Conservation (phyloP, 2,113 vertebrate species). For the Tricholaema leucomelas region DNA sequence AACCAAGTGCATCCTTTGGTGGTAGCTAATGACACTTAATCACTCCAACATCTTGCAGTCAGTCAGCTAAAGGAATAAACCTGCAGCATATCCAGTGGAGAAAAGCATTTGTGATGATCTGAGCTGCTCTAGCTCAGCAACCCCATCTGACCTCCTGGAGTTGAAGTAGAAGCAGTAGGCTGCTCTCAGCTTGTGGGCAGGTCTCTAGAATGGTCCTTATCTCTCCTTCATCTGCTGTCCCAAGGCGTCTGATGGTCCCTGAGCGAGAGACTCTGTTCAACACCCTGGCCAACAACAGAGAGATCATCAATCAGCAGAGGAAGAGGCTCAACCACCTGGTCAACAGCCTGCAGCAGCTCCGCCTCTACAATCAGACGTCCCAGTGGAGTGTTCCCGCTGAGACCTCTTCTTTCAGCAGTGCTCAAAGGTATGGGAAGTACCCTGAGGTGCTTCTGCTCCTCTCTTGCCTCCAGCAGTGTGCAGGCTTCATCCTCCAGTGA, state of each 20-base stretch:
- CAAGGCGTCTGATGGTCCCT: conserved; percentile 88
- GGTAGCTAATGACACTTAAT: neutral
- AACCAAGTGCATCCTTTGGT: neutral
- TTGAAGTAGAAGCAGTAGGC: neutral
- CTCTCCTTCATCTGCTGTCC: neutral
- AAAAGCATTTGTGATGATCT: neutral
- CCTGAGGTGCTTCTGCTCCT: neutral
- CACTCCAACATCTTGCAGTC: neutral
- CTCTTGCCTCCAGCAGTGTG: neutral
- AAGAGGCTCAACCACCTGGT: conserved; percentile 85
- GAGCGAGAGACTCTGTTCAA: conserved; percentile 91
- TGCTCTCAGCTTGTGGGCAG: neutral
- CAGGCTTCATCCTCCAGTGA: neutral
- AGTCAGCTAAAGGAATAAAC: neutral
- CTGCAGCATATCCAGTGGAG: neutral
- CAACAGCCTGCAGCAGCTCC: conserved; percentile 85
- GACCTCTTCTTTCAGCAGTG: conserved; percentile 17
- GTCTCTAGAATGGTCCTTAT: neutral
- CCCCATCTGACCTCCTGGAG: neutral
- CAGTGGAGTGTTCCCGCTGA: conserved; percentile 69
- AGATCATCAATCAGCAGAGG: conserved; percentile 94
- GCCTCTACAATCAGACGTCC: conserved; percentile 85
- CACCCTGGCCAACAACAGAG: conserved; percentile 89
- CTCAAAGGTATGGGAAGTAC: conserved; percentile 53
- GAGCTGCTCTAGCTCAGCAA: no score